phyloP scores from a whole-genome alignment of 2,113 vertebrate species.

The Notarius quadriscutis region DNA sequence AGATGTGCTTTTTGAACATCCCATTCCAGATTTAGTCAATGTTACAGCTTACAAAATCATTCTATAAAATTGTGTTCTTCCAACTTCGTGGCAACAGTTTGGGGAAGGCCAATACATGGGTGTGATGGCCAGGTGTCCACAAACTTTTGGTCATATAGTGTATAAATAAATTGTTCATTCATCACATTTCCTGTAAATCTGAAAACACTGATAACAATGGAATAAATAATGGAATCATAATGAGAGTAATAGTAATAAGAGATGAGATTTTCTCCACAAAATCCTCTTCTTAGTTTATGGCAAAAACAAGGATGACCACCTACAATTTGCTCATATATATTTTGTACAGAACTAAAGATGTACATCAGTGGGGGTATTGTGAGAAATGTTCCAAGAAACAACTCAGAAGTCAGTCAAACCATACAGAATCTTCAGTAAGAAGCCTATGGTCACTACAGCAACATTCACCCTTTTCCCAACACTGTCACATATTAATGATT shows the following conservation, averaged over 20 bases:
- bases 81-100: neutral
- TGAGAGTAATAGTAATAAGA: neutral
- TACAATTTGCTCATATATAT: conserved; percentile 68
- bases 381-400: conserved; percentile 71
- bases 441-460: conserved; percentile 50
- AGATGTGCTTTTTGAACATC: neutral
- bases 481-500: conserved; percentile 51
- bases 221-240: neutral
- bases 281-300: neutral
- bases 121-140: neutral
- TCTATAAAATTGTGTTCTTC: neutral
- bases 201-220: conserved; percentile 16
- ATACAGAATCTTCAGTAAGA: conserved; percentile 70
- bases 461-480: conserved; percentile 49
- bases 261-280: neutral
- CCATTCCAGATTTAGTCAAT: neutral
- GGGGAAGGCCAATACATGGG: neutral
- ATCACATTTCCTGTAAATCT: neutral
- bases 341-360: conserved; percentile 75
- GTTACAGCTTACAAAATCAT: neutral
- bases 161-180: neutral
- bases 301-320: conserved; percentile 36
- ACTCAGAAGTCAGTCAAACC: conserved; percentile 70
- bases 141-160: neutral
- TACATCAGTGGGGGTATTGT: conserved; percentile 74